Conservation (phyloP, 2,113 vertebrate species). For the Psammodynastes pulverulentus region DNA sequence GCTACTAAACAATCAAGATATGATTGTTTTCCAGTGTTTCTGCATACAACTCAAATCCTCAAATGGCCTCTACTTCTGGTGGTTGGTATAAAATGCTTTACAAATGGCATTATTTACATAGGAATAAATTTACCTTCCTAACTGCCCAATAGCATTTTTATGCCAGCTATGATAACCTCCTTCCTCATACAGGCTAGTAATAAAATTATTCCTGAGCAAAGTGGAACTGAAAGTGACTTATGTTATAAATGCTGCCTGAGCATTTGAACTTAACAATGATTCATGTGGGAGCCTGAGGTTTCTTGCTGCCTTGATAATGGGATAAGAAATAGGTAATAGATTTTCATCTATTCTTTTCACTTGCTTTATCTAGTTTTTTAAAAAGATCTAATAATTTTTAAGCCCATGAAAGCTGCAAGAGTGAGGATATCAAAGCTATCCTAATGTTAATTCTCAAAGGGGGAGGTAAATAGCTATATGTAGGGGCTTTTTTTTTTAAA, state of each 20-base stretch:
- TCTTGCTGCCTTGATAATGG: not conserved
- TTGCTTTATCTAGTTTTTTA: not conserved
- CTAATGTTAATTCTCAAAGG: not conserved
- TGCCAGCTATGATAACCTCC: not conserved
- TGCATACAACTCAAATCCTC: not conserved
- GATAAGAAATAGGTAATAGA: not conserved
- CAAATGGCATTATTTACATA: not conserved
- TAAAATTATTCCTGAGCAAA: conserved; percentile 1
- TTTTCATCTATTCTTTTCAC: not conserved
- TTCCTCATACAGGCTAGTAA: not conserved
- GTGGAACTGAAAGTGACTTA: not conserved
- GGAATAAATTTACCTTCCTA: not conserved
- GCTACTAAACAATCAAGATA: not conserved
- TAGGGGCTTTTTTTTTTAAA: not conserved
- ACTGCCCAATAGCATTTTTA: not conserved
- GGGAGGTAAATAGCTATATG: not conserved
- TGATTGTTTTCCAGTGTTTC: not conserved
- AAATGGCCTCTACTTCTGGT: not conserved
- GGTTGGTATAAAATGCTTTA: not conserved
- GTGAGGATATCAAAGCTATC: not conserved
- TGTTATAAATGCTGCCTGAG: not conserved
- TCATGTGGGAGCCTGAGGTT: not conserved
- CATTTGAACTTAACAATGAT: conserved; percentile 1
- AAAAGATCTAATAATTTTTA: not conserved
- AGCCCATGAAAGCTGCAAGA: not conserved